Percentiles rank a stretch among this genome's conserved stretches.
Conservation (phyloP, 2,113 vertebrate genomes). For the Phainopepla nitens region DNA sequence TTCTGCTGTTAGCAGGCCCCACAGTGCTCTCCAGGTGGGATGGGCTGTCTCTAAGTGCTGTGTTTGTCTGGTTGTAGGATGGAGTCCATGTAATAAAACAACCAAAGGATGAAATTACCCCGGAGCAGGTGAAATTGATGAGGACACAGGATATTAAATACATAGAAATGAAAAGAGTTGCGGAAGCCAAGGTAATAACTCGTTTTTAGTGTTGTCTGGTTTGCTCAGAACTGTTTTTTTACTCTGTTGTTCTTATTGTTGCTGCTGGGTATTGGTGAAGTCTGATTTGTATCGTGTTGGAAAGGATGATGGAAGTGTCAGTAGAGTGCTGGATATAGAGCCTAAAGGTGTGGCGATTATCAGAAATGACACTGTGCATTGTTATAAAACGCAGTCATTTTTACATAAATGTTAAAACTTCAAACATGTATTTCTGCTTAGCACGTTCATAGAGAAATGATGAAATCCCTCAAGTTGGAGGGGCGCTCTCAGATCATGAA, state of each 20-base stretch:
- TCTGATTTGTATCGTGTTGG: neutral
- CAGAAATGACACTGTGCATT: neutral
- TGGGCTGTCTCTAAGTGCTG: neutral
- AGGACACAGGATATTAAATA: constrained; percentile 92
- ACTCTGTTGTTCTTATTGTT: neutral
- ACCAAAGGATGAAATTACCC: constrained; percentile 77
- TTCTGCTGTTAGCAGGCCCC: neutral
- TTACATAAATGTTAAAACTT: neutral
- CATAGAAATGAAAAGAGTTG: constrained; percentile 92
- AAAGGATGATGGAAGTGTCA: neutral
- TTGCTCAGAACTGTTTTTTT: neutral
- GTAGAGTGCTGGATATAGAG: neutral
- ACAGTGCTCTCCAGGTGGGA: too few species aligned
- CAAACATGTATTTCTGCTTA: neutral
- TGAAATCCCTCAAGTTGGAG: neutral
- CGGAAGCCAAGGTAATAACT: constrained; percentile 83
- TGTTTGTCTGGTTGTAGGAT: constrained; percentile 75
- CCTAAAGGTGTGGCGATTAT: neutral
- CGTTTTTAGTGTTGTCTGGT: neutral
- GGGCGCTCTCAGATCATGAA: neutral
- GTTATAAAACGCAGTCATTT: neutral
- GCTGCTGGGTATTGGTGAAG: neutral
- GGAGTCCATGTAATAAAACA: constrained; percentile 83
- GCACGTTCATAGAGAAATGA: neutral
- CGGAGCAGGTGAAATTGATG: constrained; percentile 92